These are phyloP conservation scores for Tragelaphus scriptus DNA, from an alignment of 2,113 vertebrate genomes.

Conservation along the genomic window DNA sequence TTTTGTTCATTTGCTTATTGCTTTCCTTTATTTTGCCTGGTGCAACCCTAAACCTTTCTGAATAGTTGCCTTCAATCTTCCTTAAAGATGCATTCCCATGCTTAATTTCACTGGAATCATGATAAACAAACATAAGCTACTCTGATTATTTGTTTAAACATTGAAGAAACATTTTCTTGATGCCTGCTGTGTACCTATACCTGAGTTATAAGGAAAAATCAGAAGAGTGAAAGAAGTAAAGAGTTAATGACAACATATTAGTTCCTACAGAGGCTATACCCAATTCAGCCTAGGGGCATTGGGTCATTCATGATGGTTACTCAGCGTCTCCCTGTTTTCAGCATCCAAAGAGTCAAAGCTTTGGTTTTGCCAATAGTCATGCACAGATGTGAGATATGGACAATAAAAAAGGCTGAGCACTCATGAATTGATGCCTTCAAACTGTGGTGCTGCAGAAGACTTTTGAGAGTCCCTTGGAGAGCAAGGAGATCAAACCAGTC, in stretches of 20 bases:
- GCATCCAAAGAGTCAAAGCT: background rate
- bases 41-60: background rate
- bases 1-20: background rate
- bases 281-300: background rate
- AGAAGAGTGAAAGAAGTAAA: background rate
- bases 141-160: background rate
- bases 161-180: background rate
- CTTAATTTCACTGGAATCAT: background rate
- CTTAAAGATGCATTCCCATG: background rate
- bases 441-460: background rate
- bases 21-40: background rate
- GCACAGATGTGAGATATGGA: background rate
- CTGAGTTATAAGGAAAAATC: background rate
- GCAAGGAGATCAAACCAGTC: background rate
- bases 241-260: background rate
- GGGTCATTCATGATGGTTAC: background rate
- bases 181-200: background rate
- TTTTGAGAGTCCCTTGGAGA: background rate
- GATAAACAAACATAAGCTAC: background rate
- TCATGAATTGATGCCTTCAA: background rate
- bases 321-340: background rate
- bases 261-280: background rate
- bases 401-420: background rate
- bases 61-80: background rate
- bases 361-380: background rate